Percentiles rank a stretch among this genome's conserved stretches.
phyloP scores from a whole-genome alignment of 2,888 invertebrate species.

The Mythimna albipuncta region DNA sequence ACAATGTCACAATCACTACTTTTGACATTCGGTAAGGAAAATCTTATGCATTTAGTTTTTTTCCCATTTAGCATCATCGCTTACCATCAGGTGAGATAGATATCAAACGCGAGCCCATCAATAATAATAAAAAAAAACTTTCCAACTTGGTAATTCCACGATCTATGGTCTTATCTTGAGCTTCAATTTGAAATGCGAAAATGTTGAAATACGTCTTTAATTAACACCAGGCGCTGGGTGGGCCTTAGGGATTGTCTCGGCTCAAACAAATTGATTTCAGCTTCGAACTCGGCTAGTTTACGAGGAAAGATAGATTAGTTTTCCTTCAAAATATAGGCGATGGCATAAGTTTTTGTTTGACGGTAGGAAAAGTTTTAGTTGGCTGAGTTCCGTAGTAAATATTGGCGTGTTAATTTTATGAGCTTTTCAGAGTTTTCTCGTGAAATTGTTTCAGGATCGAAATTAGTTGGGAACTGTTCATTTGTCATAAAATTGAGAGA shows the following conservation, averaged over 20 bases:
- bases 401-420: slow-evolving; percentile 39
- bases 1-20: too few relatives aligned
- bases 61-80: too few relatives aligned
- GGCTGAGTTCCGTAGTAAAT: slow-evolving; percentile 23
- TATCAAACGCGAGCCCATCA: too few relatives aligned
- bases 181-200: slow-evolving; percentile 44
- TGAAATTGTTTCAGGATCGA: neutral
- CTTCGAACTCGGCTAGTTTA: slow-evolving; percentile 29
- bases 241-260: slow-evolving; percentile 29
- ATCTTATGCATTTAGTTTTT: too few relatives aligned
- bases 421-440: slow-evolving; percentile 12
- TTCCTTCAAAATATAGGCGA: slow-evolving; percentile 18
- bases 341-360: slow-evolving; percentile 37
- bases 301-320: slow-evolving; percentile 21
- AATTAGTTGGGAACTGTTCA: slow-evolving; percentile 12
- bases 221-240: slow-evolving; percentile 26
- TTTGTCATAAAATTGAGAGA: slow-evolving; percentile 36
- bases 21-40: too few relatives aligned
- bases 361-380: slow-evolving; percentile 18
- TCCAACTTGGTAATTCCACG: neutral
- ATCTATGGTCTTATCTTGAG: neutral
- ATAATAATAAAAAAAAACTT: too few relatives aligned
- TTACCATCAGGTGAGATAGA: too few relatives aligned
- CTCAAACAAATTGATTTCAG: slow-evolving; percentile 42
- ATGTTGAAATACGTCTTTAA: slow-evolving; percentile 59